phyloP scores from a whole-genome alignment of 2,797 vertebrate genomes.

The Cyprinodon diabolis region DNA sequence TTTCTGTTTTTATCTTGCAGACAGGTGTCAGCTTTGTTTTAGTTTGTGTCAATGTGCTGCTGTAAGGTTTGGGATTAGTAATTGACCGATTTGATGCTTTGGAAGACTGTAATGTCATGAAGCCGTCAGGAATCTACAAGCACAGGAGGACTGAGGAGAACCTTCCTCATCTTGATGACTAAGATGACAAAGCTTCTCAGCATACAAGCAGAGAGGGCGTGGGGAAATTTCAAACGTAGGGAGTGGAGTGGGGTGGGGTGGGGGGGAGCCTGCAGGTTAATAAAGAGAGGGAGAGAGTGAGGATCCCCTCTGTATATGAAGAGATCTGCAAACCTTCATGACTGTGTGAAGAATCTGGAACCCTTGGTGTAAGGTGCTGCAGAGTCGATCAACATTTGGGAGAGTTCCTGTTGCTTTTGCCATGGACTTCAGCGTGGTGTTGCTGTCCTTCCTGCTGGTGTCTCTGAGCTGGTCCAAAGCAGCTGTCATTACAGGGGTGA shows the following conservation, averaged over 20 bases:
- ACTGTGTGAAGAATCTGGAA: slow-evolving; percentile 40
- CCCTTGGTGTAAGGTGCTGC: slow-evolving; percentile 26
- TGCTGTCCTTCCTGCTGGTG: slow-evolving; percentile 79
- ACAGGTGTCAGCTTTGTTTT: slow-evolving; percentile 13
- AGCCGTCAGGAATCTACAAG: slow-evolving; percentile 2
- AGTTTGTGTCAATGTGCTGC: slow-evolving; percentile 13
- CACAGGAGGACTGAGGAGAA: slow-evolving; percentile 2
- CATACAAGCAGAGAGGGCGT: slow-evolving; percentile 52
- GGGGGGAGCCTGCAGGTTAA: slow-evolving; percentile 48
- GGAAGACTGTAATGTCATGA: slow-evolving; percentile 5
- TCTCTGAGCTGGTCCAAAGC: slow-evolving; percentile 80
- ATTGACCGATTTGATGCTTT: background rate
- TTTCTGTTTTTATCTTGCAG: slow-evolving; percentile 12
- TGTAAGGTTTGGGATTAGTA: slow-evolving; percentile 7
- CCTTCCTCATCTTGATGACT: slow-evolving; percentile 29
- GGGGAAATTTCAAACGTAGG: slow-evolving; percentile 35
- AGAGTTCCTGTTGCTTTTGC: slow-evolving; percentile 63
- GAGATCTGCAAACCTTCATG: slow-evolving; percentile 59
- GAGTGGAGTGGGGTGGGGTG: slow-evolving; percentile 35
- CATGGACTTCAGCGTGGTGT: slow-evolving; percentile 78
- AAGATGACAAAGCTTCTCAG: slow-evolving; percentile 63
- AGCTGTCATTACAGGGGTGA: slow-evolving; percentile 93
- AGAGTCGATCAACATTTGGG: slow-evolving; percentile 32
- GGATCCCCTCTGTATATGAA: slow-evolving; percentile 40
- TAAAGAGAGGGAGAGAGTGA: slow-evolving; percentile 68